phyloP scores from a whole-genome alignment of 1,140 invertebrate species.

The Trinorchestia longiramus region DNA sequence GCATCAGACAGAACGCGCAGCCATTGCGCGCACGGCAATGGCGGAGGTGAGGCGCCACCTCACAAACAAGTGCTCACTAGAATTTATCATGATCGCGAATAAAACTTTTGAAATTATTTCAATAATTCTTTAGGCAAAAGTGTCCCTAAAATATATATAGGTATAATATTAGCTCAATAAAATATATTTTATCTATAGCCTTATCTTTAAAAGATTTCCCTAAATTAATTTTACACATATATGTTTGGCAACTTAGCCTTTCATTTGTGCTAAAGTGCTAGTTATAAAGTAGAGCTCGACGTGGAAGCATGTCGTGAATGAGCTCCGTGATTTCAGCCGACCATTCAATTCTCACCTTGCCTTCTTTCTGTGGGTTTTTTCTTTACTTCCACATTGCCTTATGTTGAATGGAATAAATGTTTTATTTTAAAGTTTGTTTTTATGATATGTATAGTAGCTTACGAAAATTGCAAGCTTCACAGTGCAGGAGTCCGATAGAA shows the following conservation, averaged over 20 bases:
- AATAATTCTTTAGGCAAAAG: neutral
- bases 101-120: neutral
- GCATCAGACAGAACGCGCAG: constrained; percentile 64
- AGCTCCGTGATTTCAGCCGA: neutral
- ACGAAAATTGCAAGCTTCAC: neutral
- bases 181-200: neutral
- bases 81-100: constrained; percentile 25
- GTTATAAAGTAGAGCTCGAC: neutral
- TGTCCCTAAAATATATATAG: neutral
- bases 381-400: neutral
- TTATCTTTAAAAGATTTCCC: neutral
- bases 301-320: neutral
- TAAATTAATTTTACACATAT: constrained; percentile 18
- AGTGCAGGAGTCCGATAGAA: neutral
- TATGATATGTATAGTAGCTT: neutral
- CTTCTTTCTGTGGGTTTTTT: neutral
- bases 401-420: neutral
- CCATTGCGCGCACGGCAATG: constrained; percentile 66
- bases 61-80: constrained; percentile 57
- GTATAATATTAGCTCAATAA: neutral
- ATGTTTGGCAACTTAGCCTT: constrained; percentile 48
- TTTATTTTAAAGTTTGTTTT: neutral
- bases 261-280: constrained; percentile 53
- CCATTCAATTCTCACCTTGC: neutral
- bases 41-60: constrained; percentile 59